These are phyloP conservation scores for Nansenia antarctica DNA, from an alignment of 2,113 vertebrate species.

Conservation along the genomic window DNA sequence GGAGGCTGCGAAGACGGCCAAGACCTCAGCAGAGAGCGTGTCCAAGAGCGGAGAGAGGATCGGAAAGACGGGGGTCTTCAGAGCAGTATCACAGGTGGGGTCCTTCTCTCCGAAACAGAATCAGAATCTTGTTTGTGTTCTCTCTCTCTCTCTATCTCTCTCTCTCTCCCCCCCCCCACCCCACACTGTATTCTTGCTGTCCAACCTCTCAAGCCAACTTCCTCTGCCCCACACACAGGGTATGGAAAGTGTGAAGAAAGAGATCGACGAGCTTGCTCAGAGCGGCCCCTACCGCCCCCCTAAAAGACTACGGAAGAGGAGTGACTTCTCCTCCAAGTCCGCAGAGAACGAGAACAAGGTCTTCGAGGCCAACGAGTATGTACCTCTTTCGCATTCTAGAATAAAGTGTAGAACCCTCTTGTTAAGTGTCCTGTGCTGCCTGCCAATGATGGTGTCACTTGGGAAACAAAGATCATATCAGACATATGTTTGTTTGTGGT, in stretches of 20 bases:
- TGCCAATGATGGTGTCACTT: too few relatives aligned
- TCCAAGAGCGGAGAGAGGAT: conserved; percentile 88
- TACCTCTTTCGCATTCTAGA: conserved; percentile 16
- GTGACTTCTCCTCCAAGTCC: conserved; percentile 85
- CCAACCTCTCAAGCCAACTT: background rate
- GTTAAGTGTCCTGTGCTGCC: too few relatives aligned
- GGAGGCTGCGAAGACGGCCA: conserved; percentile 89
- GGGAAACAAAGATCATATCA: too few relatives aligned
- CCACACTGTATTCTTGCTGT: too few relatives aligned
- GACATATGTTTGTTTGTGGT: background rate
- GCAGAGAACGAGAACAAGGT: conserved; percentile 74
- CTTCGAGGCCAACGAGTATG: conserved; percentile 92
- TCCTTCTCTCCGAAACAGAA: background rate
- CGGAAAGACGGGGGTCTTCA: conserved; percentile 88
- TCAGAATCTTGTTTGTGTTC: too few relatives aligned
- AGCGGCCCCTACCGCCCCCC: conserved; percentile 88
- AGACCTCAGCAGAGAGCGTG: conserved; percentile 87
- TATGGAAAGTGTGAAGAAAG: conserved; percentile 90
- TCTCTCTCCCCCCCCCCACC: too few relatives aligned
- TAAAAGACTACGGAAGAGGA: conserved; percentile 84
- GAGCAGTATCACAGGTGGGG: conserved; percentile 88
- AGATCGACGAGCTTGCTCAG: conserved; percentile 87
- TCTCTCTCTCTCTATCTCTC: too few relatives aligned
- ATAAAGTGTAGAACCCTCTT: background rate
- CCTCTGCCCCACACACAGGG: conserved; percentile 73